Percentiles rank a stretch among this genome's conserved stretches.
These are phyloP conservation scores for Peribatodes rhomboidaria DNA, from an alignment of 2,888 invertebrate species.

Conservation along the genomic window DNA sequence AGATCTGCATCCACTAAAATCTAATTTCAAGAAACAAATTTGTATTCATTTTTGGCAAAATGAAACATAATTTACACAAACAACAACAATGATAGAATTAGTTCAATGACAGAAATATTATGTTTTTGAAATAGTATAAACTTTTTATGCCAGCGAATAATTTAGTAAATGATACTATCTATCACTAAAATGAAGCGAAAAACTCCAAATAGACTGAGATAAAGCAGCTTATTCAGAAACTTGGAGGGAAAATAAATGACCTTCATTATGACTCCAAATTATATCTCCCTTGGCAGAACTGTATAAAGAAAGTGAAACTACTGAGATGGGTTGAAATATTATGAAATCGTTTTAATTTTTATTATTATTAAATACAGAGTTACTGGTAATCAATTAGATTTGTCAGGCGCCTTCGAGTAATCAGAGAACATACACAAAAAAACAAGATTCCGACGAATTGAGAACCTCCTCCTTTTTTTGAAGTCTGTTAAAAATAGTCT, in stretches of 20 bases:
- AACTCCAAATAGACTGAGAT: constrained; percentile 13
- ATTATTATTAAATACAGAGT: too few species aligned
- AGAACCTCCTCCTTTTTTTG: too few species aligned
- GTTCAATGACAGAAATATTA: background rate
- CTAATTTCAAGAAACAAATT: too few species aligned
- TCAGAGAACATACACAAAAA: too few species aligned
- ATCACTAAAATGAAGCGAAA: constrained; percentile 8
- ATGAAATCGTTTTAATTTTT: background rate
- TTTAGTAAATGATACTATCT: constrained; percentile 1
- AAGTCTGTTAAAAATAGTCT: too few species aligned
- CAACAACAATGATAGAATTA: too few species aligned
- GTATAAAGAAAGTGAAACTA: constrained; percentile 1
- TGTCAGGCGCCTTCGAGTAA: too few species aligned
- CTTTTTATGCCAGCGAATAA: constrained; percentile 6
- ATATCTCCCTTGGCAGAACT: background rate
- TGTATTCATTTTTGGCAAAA: background rate
- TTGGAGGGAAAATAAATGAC: constrained; percentile 10
- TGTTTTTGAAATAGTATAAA: background rate
- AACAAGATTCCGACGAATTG: too few species aligned
- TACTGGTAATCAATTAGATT: too few species aligned
- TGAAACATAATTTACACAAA: background rate
- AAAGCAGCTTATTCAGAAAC: constrained; percentile 2
- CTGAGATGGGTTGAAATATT: background rate
- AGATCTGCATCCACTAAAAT: too few species aligned
- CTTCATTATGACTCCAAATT: background rate